Base-by-base conservation (phyloP, 1,140 invertebrate genomes). In the Drosophila kohkoa region DNA sequence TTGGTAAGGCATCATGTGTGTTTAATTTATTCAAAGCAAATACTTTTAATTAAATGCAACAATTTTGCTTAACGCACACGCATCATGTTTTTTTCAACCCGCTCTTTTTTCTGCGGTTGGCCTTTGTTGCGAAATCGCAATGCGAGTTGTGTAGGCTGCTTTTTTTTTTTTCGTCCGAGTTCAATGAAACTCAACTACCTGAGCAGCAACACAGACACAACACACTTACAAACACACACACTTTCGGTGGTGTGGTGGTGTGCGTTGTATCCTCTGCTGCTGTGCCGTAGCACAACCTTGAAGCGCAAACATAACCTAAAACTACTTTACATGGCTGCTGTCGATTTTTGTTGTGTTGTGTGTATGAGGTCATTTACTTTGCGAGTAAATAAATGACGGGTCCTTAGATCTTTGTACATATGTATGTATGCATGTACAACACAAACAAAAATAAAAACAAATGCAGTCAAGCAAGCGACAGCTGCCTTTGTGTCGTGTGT, bases 281-380 rank as follows among this genome's bases (percentile, higher is more conserved):
- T 10, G 35, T 38, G 35, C 35, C 57, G 63, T 73, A 80, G 49
- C 80, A 69, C 85, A 89, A 87, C 83, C 83, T 87, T 87, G 85
- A 81, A 58, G 74, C 13, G 46, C 57, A 66, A 80, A 87, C 85
- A 83, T 89, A 87, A 87, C 85, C 85, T 87, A 82, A 87, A 80
- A 87, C 28, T 79, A 60, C 55, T 75, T 66, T 77, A 66, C 57
- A 62, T 65, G 62, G 49, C 59, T 49, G 45, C 57, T 59, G 66
- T 16, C 30, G 3, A 30, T 30, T 32, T 30, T 60, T 62, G 38
- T 41, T 57, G 51, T 63, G 16, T n/a, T 58, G 41, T 43, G 8
- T 43, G 54, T 54, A 89, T 88, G 85, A 88, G 83, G 83, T 88
- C 85, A 88, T 89, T 88, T 88, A 89, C 83, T 89, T 68, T 55